A percentile compares a stretch with the other conserved stretches of the same genome.
These are phyloP conservation scores for Microctonus hyperodae DNA, from an alignment of 2,888 invertebrate genomes.

Conservation along the genomic window DNA sequence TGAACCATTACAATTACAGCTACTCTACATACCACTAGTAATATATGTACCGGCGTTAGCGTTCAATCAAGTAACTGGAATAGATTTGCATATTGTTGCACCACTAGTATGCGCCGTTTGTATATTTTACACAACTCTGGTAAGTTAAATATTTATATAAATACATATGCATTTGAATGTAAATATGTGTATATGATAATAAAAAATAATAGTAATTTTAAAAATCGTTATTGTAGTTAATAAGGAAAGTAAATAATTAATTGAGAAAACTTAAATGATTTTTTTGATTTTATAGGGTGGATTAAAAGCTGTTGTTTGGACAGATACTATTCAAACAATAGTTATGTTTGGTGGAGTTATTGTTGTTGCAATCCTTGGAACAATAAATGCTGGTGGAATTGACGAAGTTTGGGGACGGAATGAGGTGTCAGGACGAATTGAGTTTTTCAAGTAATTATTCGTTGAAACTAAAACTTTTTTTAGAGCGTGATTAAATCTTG, in stretches of 20 bases:
- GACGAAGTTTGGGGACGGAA: conserved; percentile 70
- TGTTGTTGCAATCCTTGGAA: conserved; percentile 73
- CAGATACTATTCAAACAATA: conserved; percentile 77
- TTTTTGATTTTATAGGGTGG: conserved; percentile 70
- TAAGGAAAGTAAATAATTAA: too few species aligned
- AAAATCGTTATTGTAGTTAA: too few species aligned
- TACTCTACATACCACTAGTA: conserved; percentile 82
- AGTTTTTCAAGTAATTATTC: conserved; percentile 74
- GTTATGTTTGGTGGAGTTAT: conserved; percentile 77
- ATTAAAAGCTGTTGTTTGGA: conserved; percentile 82
- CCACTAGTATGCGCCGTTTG: conserved; percentile 85
- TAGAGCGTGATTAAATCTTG: conserved; percentile 22
- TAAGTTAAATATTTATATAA: conserved; percentile 64
- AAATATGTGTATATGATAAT: not conserved
- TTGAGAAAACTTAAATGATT: conserved; percentile 1
- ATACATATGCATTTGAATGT: not conserved
- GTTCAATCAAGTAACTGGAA: conserved; percentile 85
- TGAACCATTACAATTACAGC: conserved; percentile 47
- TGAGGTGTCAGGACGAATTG: conserved; percentile 70
- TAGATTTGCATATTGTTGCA: conserved; percentile 80
- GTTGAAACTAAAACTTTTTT: conserved; percentile 38
- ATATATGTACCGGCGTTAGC: conserved; percentile 89
- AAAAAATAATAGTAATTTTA: not conserved
- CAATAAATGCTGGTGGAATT: conserved; percentile 72
- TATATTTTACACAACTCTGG: conserved; percentile 90